A percentile compares a stretch with the other conserved stretches of the same genome.
These are phyloP conservation scores for Bubo scandiacus DNA, from an alignment of 2,113 vertebrate genomes.

Conservation along the genomic window DNA sequence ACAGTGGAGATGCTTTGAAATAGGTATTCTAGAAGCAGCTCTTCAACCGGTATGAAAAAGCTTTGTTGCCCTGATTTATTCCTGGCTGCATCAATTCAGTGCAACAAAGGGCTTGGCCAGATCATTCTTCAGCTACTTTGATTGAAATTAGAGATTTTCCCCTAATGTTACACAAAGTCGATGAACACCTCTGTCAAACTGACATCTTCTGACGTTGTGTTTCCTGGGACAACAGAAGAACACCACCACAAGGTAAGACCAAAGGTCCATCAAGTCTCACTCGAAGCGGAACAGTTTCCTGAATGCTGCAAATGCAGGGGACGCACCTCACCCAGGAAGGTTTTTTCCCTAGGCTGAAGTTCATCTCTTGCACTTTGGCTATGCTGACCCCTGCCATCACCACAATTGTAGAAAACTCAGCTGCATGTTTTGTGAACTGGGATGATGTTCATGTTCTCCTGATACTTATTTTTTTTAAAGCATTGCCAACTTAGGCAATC, in stretches of 20 bases:
- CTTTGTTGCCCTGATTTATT: neutral
- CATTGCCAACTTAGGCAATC: neutral
- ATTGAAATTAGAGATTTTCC: neutral
- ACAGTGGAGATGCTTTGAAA: neutral
- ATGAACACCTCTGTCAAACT: neutral
- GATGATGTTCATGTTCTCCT: neutral
- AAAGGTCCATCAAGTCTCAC: neutral
- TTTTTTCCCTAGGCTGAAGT: neutral
- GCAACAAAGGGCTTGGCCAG: neutral
- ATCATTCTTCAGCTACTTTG: neutral
- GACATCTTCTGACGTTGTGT: fast-evolving
- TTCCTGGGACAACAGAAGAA: neutral
- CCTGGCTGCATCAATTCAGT: neutral
- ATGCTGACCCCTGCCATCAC: neutral
- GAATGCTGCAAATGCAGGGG: neutral
- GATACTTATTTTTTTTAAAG: neutral
- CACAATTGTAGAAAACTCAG: neutral
- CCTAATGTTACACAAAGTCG: fast-evolving
- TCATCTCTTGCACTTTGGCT: neutral
- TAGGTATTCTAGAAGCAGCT: neutral
- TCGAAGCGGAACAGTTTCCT: neutral
- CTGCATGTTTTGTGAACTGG: neutral
- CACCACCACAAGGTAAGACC: neutral
- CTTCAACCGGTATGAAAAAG: neutral
- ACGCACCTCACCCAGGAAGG: neutral